Conservation (phyloP, 2,797 vertebrate species). For the Otus scops region DNA sequence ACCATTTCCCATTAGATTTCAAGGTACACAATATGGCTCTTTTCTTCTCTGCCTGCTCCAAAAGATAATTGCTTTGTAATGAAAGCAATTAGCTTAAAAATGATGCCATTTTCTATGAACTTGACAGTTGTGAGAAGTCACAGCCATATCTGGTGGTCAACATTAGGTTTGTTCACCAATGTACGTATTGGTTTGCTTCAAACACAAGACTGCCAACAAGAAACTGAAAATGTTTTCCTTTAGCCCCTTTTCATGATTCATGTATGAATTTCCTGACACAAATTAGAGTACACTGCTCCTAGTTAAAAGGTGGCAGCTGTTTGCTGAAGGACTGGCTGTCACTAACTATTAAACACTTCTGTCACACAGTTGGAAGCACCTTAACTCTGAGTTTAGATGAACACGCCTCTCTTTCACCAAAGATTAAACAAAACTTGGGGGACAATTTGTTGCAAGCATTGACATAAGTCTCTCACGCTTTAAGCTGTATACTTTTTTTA, state of each 20-base stretch:
- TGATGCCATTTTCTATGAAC: background rate
- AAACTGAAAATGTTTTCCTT: background rate
- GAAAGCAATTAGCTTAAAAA: slow-evolving; percentile 12
- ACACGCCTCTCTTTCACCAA: background rate
- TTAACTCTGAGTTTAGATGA: background rate
- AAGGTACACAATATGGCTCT: background rate
- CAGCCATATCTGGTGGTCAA: background rate
- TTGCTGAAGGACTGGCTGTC: background rate
- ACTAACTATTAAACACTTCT: background rate
- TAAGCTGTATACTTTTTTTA: background rate
- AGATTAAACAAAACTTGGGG: background rate
- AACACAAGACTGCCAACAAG: background rate
- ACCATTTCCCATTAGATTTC: background rate
- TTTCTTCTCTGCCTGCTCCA: background rate
- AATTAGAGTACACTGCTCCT: background rate
- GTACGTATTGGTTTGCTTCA: background rate
- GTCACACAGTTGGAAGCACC: background rate
- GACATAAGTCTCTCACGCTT: background rate
- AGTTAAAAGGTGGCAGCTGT: background rate
- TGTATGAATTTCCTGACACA: background rate
- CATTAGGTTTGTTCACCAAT: background rate
- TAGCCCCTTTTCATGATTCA: background rate
- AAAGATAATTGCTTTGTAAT: slow-evolving; percentile 5
- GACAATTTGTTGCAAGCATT: background rate
- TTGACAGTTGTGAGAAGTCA: background rate